Conservation (phyloP, 2,797 vertebrate species). For the Peromyscus melanophrys region DNA sequence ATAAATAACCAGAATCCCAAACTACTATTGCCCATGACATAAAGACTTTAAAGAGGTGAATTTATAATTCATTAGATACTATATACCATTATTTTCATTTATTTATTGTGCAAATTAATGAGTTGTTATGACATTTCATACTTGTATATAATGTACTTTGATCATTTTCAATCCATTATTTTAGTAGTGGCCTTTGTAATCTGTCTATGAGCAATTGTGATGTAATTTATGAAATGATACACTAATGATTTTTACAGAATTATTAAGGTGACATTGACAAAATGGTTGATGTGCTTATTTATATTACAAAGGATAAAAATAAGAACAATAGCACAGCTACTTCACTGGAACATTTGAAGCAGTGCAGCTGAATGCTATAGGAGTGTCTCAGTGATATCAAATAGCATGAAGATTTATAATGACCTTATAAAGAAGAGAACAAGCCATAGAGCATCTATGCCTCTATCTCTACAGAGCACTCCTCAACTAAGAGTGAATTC, state of each 20-base stretch:
- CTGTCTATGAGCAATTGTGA: not conserved
- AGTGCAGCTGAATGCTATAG: not conserved
- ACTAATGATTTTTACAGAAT: not conserved
- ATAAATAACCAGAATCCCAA: not conserved
- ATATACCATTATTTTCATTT: not conserved
- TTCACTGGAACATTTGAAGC: not conserved
- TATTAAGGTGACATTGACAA: not conserved
- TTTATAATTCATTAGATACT: not conserved
- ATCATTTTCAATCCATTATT: not conserved
- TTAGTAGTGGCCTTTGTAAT: constrained; percentile 26
- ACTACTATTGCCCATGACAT: not conserved
- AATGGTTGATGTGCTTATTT: not conserved
- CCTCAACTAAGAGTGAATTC: not conserved
- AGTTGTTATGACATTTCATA: not conserved
- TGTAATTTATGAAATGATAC: not conserved
- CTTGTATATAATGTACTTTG: not conserved
- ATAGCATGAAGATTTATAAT: not conserved
- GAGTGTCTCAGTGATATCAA: not conserved
- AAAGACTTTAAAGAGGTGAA: constrained; percentile 24
- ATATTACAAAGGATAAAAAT: not conserved
- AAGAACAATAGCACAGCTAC: not conserved
- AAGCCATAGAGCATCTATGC: not conserved
- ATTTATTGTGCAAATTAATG: not conserved
- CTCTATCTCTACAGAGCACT: not conserved
- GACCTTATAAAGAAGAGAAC: not conserved